A percentile compares a stretch with the other conserved stretches of the same genome.
Conservation (phyloP, 2,888 invertebrate species). For the Lucinisca nassula region DNA sequence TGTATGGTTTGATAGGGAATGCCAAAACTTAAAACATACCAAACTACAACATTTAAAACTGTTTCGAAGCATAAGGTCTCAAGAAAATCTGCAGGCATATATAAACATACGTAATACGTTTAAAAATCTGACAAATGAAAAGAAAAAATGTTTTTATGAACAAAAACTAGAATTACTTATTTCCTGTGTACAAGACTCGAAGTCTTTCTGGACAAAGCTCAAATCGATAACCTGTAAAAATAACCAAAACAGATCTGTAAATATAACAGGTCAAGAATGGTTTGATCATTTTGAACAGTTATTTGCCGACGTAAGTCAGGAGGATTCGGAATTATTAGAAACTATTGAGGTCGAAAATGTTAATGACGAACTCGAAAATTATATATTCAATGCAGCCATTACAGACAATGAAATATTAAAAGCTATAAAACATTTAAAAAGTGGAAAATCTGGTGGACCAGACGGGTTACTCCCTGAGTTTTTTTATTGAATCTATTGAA, state of each 20-base stretch:
- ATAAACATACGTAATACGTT: background rate
- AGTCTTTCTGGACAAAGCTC: background rate
- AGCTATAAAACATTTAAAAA: no score
- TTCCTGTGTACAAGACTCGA: background rate
- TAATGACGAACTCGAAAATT: background rate
- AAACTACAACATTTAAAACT: background rate
- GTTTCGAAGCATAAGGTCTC: background rate
- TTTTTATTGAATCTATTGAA: background rate
- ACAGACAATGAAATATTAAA: no score
- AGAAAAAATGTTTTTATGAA: background rate
- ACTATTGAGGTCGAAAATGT: background rate
- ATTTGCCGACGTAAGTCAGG: background rate
- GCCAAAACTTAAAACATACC: background rate
- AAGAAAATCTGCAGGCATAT: background rate
- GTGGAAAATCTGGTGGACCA: no score
- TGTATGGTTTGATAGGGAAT: background rate
- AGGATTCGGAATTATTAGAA: background rate
- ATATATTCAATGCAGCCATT: background rate
- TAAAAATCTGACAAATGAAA: background rate
- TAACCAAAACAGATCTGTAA: no score
- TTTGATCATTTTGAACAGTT: background rate
- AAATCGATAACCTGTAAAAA: background rate
- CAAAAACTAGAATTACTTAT: background rate
- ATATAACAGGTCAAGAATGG: no score
- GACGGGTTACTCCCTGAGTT: background rate